A percentile compares a stretch with the other conserved stretches of the same genome.
Conservation (phyloP, 2,113 vertebrate species). For the Tenebrosternarchus preto region DNA sequence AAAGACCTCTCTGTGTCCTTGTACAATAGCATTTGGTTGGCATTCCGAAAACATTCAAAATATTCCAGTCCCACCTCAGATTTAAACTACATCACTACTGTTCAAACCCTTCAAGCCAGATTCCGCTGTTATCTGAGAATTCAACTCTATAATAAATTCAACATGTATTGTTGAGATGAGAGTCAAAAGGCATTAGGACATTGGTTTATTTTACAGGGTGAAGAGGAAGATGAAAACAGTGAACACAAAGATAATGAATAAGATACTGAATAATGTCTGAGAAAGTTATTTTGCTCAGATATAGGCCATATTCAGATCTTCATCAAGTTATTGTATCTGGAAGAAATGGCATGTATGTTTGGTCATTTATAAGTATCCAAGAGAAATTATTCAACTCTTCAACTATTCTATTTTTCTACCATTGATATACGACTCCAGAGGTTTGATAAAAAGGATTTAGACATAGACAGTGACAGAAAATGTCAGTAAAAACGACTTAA, state of each 20-base stretch:
- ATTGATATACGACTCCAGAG: too few species aligned
- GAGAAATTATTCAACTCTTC: too few species aligned
- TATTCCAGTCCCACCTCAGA: neutral
- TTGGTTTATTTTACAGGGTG: constrained; percentile 38
- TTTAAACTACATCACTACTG: neutral
- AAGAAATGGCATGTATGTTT: neutral
- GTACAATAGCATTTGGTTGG: constrained; percentile 1
- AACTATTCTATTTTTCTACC: too few species aligned
- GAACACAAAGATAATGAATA: too few species aligned
- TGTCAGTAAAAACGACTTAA: too few species aligned
- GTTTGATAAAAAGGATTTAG: too few species aligned
- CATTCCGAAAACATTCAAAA: constrained; percentile 2
- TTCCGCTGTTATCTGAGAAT: neutral
- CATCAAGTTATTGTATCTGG: neutral
- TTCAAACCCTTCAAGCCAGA: neutral
- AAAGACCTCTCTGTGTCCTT: constrained; percentile 15
- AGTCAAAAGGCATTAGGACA: neutral
- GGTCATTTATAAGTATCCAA: too few species aligned
- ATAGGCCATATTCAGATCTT: too few species aligned
- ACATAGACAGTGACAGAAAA: too few species aligned
- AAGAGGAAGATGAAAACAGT: constrained; percentile 13
- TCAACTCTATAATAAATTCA: neutral
- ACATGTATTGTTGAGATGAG: too few species aligned
- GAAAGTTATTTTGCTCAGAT: neutral
- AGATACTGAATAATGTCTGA: neutral